Base-by-base conservation (phyloP, 1,140 invertebrate genomes). In the Melanaphis sacchari region DNA sequence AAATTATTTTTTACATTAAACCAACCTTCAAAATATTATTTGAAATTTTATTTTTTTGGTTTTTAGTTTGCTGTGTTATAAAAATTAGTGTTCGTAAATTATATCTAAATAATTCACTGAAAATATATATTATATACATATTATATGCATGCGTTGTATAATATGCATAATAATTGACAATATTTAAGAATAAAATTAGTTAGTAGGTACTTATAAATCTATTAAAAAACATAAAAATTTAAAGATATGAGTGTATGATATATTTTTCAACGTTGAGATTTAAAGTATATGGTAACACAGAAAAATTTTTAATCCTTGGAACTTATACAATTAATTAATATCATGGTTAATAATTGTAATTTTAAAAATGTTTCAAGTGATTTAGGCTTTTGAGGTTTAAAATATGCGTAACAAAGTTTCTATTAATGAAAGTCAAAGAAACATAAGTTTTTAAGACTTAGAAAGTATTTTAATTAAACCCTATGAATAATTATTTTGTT, bases 391-490 rank as follows among this genome's bases (percentile, higher is more conserved):
- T 81, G 18, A 81, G 76, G 18, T 36, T 81, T 81, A 22, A 49
- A 49, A 36, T 38, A 81, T 5, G 21, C 76, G 21, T 81, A 81
- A 81, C 76, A 81, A 81, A 81, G 76, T 81, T 76, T 81, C 7
- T 22, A 21, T 36, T 81, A 81, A 81, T 38, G 76, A 81, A 81
- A 81, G 38, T 84, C 21, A 11, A 84, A 38, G 82, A 84, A 41
- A 84, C 38, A 84, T 8, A 84, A 84, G n/a, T 81, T 81, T 7
- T 81, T 38, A n/a, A 41, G 38, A 84, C 24, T 84, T 84, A 26
- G 24, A 84, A 84, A 84, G 36, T 40, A 84, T 41, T 84, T 84
- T 84, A 84, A 84, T 84, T 84, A 84, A 84, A 84, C 38, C 8
- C 36, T 40, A 84, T 84, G 38, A 41, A 40, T 41, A 26, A 84